phyloP scores from a whole-genome alignment of 2,888 invertebrate genomes.

The Clitarchus hookeri region DNA sequence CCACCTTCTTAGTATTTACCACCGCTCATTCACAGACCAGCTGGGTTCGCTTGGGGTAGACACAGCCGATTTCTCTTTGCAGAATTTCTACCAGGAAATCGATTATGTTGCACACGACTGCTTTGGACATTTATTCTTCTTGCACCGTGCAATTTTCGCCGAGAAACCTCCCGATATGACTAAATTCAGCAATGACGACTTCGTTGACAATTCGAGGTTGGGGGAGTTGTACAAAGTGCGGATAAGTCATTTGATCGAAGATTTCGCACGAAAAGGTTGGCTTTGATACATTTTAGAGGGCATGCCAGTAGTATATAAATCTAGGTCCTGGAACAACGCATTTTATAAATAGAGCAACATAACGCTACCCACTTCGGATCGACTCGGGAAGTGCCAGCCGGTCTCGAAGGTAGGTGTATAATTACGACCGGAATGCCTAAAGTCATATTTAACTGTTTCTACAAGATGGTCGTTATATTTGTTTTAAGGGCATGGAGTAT shows the following conservation, averaged over 20 bases:
- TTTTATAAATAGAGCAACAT: too few species aligned
- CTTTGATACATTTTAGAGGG: neutral
- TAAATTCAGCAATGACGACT: neutral
- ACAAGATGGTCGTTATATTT: too few species aligned
- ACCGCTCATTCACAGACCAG: constrained; percentile 56
- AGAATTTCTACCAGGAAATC: neutral
- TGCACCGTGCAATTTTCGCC: constrained; percentile 17
- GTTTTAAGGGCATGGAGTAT: too few species aligned
- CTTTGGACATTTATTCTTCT: neutral
- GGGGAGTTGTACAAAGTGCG: neutral
- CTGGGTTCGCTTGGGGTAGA: constrained; percentile 54
- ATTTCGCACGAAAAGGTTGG: neutral
- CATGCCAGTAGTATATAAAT: neutral
- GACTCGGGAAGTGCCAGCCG: too few species aligned
- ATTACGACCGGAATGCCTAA: too few species aligned
- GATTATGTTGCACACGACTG: neutral
- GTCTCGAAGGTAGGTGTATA: too few species aligned
- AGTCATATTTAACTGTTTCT: too few species aligned
- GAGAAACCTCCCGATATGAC: neutral
- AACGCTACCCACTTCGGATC: too few species aligned
- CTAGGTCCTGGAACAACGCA: too few species aligned
- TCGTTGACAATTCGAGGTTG: neutral
- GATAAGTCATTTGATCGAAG: neutral
- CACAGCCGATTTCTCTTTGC: constrained; percentile 5
- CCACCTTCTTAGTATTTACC: constrained; percentile 58